Evolutionary conservation across 2,113 vertebrate species (phyloP).

Genomic region (Eonycteris spelaea): DNA sequence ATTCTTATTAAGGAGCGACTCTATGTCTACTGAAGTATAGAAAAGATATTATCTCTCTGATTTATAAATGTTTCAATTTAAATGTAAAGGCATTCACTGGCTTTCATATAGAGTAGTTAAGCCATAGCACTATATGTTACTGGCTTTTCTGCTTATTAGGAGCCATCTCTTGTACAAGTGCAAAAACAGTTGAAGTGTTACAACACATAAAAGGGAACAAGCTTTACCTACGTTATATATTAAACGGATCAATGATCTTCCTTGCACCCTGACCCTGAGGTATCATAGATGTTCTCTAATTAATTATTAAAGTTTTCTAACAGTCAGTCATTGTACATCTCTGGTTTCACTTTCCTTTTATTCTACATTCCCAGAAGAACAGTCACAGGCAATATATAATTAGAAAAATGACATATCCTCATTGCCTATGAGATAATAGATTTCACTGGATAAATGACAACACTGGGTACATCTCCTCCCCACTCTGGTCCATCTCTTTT

Average conservation of each 20-base stretch:
- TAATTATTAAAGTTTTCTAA: constrained; percentile 93
- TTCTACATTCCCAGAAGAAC: constrained; percentile 77
- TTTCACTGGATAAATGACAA: constrained; percentile 31
- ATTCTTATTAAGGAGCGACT: background rate
- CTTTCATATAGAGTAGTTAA: background rate
- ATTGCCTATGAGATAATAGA: constrained; percentile 62
- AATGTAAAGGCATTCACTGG: constrained; percentile 32
- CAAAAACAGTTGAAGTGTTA: background rate
- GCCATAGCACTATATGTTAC: background rate
- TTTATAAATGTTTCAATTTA: constrained; percentile 44
- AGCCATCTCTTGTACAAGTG: background rate
- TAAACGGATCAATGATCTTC: constrained; percentile 80
- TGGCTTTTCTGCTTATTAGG: background rate
- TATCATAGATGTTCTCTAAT: constrained; percentile 89
- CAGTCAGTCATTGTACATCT: constrained; percentile 84
- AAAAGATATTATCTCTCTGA: constrained; percentile 50
- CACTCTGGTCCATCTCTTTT: background rate
- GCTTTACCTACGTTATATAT: constrained; percentile 80
- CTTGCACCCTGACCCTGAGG: constrained; percentile 84
- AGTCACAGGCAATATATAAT: constrained; percentile 74
- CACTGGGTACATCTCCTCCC: constrained; percentile 13
- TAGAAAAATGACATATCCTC: constrained; percentile 75
- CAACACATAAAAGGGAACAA: constrained; percentile 68
- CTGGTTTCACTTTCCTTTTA: constrained; percentile 82
- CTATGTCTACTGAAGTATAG: constrained; percentile 6